Evolutionary conservation across 2,113 vertebrate genomes (phyloP).

Genomic region (Ammodramus savannarum): DNA sequence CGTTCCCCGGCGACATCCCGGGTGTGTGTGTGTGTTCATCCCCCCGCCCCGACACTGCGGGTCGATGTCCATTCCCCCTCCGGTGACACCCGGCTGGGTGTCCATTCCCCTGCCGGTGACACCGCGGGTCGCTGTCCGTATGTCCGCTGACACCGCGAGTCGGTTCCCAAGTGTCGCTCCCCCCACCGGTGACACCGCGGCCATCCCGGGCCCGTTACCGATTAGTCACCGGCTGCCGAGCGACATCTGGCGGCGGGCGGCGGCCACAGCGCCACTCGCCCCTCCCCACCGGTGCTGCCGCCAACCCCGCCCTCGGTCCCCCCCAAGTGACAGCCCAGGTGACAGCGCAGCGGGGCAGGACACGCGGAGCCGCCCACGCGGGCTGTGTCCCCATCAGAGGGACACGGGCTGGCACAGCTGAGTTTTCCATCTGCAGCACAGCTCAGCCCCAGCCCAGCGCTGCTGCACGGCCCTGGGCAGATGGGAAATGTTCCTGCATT

Average conservation of each 20-base stretch:
- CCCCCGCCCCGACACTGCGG: not conserved
- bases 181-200: not conserved
- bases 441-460: not conserved
- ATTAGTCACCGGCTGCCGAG: not conserved
- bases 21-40: not conserved
- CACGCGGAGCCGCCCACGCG: not conserved
- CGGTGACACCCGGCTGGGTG: not conserved
- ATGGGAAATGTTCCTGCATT: fast-evolving
- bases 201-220: not conserved
- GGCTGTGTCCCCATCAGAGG: not conserved
- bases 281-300: fast-evolving
- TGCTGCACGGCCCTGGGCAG: not conserved
- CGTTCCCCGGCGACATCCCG: not conserved
- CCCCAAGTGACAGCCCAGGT: not conserved
- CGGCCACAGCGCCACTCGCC: not conserved
- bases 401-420: not conserved
- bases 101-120: not conserved
- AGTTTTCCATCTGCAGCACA: not conserved
- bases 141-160: not conserved
- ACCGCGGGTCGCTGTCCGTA: no score
- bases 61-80: no score
- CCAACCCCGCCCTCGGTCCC: not conserved
- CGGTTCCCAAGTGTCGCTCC: not conserved
- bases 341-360: not conserved
- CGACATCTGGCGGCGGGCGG: not conserved